phyloP scores from a whole-genome alignment of 2,113 vertebrate species.

The Panthera leo region DNA sequence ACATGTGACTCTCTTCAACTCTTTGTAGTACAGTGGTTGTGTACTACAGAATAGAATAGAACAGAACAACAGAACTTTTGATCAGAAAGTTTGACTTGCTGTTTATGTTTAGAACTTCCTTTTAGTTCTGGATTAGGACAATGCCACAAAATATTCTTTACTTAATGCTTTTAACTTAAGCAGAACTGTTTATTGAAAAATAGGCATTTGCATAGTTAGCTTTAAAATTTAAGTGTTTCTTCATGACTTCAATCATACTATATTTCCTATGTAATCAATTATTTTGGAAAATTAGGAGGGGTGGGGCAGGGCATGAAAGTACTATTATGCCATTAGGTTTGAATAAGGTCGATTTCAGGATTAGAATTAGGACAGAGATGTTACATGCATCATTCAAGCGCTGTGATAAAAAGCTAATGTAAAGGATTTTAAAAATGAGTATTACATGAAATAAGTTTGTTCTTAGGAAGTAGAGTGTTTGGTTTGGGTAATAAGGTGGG shows the following conservation, averaged over 20 bases:
- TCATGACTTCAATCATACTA: neutral
- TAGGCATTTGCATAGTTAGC: neutral
- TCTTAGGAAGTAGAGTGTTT: slow-evolving; percentile 40
- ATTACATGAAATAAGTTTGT: neutral
- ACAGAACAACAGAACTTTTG: neutral
- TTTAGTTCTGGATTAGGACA: slow-evolving; percentile 10
- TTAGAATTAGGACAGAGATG: slow-evolving; percentile 19
- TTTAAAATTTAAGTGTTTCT: neutral
- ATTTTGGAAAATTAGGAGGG: neutral
- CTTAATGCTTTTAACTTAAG: neutral
- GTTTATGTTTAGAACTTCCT: slow-evolving; percentile 2
- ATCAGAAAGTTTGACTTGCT: neutral
- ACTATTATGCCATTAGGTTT: neutral
- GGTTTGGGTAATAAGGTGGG: slow-evolving; percentile 14
- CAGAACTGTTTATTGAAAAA: neutral
- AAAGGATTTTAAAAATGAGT: slow-evolving; percentile 41
- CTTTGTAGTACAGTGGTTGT: neutral
- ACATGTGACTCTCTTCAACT: neutral
- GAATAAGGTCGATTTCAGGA: slow-evolving; percentile 7
- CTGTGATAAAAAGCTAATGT: neutral
- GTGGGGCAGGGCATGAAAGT: neutral
- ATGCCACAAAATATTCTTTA: neutral
- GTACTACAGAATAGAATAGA: neutral
- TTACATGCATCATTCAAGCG: slow-evolving; percentile 30
- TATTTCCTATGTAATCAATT: neutral